Evolutionary conservation across 2,888 invertebrate species (phyloP), one percentile per base, ranked within the genome.

Genomic region (Azorinus chamasolen): DNA sequence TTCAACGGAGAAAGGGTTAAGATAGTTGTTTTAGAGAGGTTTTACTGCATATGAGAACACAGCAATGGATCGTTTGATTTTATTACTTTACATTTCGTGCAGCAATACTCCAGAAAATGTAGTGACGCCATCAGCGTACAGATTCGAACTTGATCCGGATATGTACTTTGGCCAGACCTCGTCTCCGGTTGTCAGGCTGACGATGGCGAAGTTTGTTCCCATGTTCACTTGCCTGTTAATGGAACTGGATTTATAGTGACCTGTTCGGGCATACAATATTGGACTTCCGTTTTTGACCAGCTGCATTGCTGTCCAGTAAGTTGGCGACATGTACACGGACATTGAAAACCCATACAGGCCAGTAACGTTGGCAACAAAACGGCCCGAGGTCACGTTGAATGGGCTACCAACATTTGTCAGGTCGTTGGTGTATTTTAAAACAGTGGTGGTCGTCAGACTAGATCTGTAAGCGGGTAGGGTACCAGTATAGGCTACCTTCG

Each of bases 101-200:
- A 80, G 41, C n/a, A 80, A 57, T 48, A 61, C 69, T 1, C 51
- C 79, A 22, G 72, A 72, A 41, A 80, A 72, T 18, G 75, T 75
- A 0, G 79, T 62, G 4, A 80, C 79, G 22, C 73, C 72, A 22
- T 76, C 58, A 4, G 58, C 79, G n/a, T 58, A 25, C 1, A 32
- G 12, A n/a, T 64, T 69, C 12, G 68, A 68, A 8, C 75, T 72
- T 25, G 53, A 37, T 20, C 65, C 51, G n/a, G n/a, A n/a, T n/a
- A n/a, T n/a, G 32, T 80, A 80, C n/a, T 72, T 68, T 2, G 79
- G 75, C 75, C 79, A 75, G 6, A 75, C 64, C 24, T 70, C 69
- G 20, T 72, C 69, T 12, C 79, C 76, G 10, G 64, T 45, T 4
- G 24, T 68, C 43, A 76, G 32, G 37, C 73, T 69, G 10, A 53